These are phyloP conservation scores for Pseudomyrmex sp. DNA, from an alignment of 1,140 invertebrate genomes.

Conservation along the genomic window DNA sequence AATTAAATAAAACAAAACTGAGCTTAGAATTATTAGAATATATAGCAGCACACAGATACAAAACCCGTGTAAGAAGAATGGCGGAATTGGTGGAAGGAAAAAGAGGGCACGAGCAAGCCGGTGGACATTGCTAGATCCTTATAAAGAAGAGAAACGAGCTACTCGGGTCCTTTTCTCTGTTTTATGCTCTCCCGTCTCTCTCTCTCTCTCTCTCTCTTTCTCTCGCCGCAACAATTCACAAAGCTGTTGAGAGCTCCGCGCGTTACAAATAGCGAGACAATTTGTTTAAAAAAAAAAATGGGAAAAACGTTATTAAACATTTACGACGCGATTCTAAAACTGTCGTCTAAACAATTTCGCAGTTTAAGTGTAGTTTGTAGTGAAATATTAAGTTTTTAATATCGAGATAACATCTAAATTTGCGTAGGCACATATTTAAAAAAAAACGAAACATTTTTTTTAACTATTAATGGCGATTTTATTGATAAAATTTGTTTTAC, in stretches of 20 bases:
- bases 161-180: slow-evolving; percentile 43
- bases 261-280: not conserved
- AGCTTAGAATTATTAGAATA: slow-evolving; percentile 38
- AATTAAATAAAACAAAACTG: slow-evolving; percentile 8
- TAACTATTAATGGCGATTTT: too few species aligned
- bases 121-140: slow-evolving; percentile 67
- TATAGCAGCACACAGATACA: not conserved
- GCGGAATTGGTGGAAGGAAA: slow-evolving; percentile 2
- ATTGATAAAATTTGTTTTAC: too few species aligned
- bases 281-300: not conserved
- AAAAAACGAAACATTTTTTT: too few species aligned
- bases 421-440: too few species aligned
- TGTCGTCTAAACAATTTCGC: too few species aligned
- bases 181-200: not conserved
- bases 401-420: too few species aligned
- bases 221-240: not conserved
- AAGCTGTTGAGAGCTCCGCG: not conserved
- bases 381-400: too few species aligned
- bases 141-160: slow-evolving; percentile 69
- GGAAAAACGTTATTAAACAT: not conserved
- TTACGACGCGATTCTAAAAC: too few species aligned
- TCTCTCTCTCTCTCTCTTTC: slow-evolving; percentile 5
- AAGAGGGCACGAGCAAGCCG: slow-evolving; percentile 23
- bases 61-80: slow-evolving; percentile 43
- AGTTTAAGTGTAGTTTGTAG: too few species aligned